Percentiles rank a stretch among this genome's conserved stretches.
Conservation (phyloP, 2,888 invertebrate genomes). For the Campoletis raptor region DNA sequence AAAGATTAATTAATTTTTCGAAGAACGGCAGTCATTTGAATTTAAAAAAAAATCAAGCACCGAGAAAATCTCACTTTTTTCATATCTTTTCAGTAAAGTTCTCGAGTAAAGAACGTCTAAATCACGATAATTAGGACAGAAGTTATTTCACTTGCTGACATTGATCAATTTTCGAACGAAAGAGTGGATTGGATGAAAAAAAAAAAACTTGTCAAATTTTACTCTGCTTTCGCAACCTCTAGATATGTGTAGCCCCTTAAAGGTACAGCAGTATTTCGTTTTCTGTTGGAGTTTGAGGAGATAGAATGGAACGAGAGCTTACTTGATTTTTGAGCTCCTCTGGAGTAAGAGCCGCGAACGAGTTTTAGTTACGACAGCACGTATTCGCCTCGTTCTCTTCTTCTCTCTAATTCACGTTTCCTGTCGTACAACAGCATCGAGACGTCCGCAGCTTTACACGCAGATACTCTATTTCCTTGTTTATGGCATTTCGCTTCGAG, state of each 20-base stretch:
- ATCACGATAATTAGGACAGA: too few species aligned
- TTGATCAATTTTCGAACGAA: background rate
- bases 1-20: too few species aligned
- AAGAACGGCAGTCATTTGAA: too few species aligned
- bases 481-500: background rate
- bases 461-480: background rate
- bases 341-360: background rate
- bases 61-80: too few species aligned
- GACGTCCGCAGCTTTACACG: background rate
- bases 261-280: background rate
- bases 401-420: conserved; percentile 24
- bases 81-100: too few species aligned
- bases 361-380: conserved; percentile 29
- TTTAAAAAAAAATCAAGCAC: too few species aligned
- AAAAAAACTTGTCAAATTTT: background rate
- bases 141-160: too few species aligned
- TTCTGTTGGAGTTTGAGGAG: background rate
- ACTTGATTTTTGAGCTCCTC: conserved; percentile 3
- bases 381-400: conserved; percentile 6
- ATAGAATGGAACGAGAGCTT: conserved; percentile 9
- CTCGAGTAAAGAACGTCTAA: too few species aligned
- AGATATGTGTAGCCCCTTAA: background rate
- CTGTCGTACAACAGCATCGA: conserved; percentile 1
- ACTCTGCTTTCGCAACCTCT: background rate
- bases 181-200: background rate